Evolutionary conservation across 1,140 invertebrate species (phyloP), one percentile per base, ranked within the genome.

Genomic region (Drosophila kepulauana): DNA sequence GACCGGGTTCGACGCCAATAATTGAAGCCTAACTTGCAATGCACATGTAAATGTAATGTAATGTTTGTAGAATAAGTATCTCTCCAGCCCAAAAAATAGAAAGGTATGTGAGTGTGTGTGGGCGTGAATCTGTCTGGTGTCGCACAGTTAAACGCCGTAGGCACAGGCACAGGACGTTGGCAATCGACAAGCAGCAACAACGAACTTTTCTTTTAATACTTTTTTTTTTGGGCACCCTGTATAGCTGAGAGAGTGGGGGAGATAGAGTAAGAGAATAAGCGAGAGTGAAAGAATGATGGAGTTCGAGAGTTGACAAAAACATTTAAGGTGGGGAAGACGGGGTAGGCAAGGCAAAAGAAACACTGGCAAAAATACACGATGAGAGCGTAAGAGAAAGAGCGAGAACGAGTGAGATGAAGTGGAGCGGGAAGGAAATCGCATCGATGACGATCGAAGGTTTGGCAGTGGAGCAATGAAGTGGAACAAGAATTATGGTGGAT

Each of bases 111-210:
- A 25, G 38, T 59, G 49, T 62, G 41, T 59, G 61, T 81, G 65
- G 68, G 49, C 57, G 46, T 54, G 63, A 64, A 7, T 43, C 35
- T 73, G 46, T 67, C 35, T 48, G 58, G 41, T 65, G 69, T 65
- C 49, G 66, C 57, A 70, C 46, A 58, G 49, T 64, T 58, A 33
- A 81, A 76, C 75, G 82, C 81, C 72, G 84, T 81, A 82, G 85
- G 70, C 87, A 89, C 59, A 76, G 74, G 74, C 74, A 88, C 85
- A 89, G 84, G 71, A 85, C 81, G 85, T 86, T 89, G 85, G 85
- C 85, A 88, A 88, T 89, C 85, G 85, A 89, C 85, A 88, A 89
- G 85, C 85, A 88, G 85, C 85, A 88, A 88, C 85, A 88, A 88
- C 85, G 81, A 88, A 89, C 85, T 79, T 75, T 75, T 68, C 16